phyloP scores from a whole-genome alignment of 2,113 vertebrate genomes.

The Lycocorax pyrrhopterus region DNA sequence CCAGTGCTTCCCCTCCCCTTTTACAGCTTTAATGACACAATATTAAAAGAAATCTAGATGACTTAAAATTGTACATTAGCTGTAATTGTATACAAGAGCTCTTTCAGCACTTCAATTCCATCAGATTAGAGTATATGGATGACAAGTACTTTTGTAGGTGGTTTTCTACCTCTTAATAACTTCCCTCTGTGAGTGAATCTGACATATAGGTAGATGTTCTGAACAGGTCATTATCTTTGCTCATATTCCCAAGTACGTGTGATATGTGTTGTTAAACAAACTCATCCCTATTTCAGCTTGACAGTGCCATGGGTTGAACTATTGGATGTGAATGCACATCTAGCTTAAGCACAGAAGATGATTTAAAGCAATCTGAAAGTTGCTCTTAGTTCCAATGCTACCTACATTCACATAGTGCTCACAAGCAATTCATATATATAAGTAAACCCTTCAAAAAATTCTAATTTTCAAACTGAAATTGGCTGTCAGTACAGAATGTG shows the following conservation, averaged over 20 bases:
- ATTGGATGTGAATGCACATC: constrained; percentile 2
- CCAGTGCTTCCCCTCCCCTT: background rate
- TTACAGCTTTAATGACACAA: constrained; percentile 36
- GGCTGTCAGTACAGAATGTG: background rate
- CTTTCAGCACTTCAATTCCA: constrained; percentile 50
- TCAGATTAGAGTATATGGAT: constrained; percentile 56
- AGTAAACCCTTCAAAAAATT: background rate
- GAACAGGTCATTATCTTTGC: constrained; percentile 56
- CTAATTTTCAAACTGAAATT: constrained; percentile 5
- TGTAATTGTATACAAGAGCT: constrained; percentile 62
- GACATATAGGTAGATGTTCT: constrained; percentile 40
- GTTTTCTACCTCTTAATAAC: constrained; percentile 53
- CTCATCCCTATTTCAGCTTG: constrained; percentile 16
- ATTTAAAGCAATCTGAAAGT: background rate
- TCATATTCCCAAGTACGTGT: constrained; percentile 7
- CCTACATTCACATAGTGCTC: background rate
- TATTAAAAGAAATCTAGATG: constrained; percentile 43
- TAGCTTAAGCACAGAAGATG: background rate
- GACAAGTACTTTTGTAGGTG: constrained; percentile 61
- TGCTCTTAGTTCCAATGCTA: background rate
- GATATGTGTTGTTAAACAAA: constrained; percentile 45
- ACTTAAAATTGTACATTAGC: constrained; percentile 57
- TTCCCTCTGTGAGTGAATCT: constrained; percentile 10
- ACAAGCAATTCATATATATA: background rate
- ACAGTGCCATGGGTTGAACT: constrained; percentile 21